Evolutionary conservation across 2,113 vertebrate genomes (phyloP), one percentile per base, ranked within the genome.

Genomic region (Phoenicopterus ruber): DNA sequence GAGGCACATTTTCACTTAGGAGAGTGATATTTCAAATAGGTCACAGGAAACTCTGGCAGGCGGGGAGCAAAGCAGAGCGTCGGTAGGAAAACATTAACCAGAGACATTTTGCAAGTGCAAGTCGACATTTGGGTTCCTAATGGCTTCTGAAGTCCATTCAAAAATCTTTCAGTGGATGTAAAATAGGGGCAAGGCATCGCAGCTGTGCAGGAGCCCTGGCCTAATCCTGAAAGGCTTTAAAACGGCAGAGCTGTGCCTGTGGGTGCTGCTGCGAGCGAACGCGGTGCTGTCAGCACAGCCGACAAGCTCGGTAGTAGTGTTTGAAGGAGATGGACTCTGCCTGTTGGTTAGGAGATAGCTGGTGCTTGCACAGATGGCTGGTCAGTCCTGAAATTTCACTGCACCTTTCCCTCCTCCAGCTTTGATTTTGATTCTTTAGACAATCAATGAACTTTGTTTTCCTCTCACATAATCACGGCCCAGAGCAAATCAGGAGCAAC

Each of bases 1-100:
- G 91, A 97, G 94, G 95, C 96, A 94, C 94, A 95, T 97, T 97
- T 97, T 97, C 86, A 94, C 96, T 96, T 96, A 90, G 97, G 77
- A 96, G 92, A 90, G 95, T 93, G 94, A 94, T 97, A 97, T 96
- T 97, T 97, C 94, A 96, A 97, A 96, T 95, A 96, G 97, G 96
- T 96, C 96, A 97, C 94, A 94, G 91, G 97, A 97, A 96, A 94
- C 96, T 97, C 95, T 96, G 96, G 91, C 95, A 97, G 91, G 95
- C 78, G 0, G 92, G 92, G 76, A 95, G 94, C 88, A 86, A 93
- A 92, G 88, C 90, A 82, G 81, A 88, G 82, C 55, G 58, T 93
- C 85, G n/a, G 91, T 95, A 95, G 91, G 93, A 97, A 97, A 96
- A 97, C 88, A 96, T 94, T 97, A 97, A 96, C 95, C 96, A 95